Evolutionary conservation across 2,113 vertebrate species (phyloP).

Genomic region (Lophotis ruficrista): DNA sequence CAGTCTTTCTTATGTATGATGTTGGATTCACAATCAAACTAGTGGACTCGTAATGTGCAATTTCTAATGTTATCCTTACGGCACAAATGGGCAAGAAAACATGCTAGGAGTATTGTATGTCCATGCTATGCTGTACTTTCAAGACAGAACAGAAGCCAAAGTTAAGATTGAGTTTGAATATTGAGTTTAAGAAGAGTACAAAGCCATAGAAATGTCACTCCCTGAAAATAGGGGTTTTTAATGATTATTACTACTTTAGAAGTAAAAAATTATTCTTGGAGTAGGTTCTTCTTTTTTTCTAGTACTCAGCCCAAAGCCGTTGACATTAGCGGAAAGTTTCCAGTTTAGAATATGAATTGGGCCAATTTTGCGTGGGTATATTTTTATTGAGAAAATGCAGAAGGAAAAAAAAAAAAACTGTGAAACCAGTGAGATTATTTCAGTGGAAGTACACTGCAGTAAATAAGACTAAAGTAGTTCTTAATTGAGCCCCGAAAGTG

Average conservation of each 20-base stretch:
- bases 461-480: background rate
- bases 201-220: background rate
- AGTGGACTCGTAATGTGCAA: background rate
- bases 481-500: background rate
- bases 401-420: background rate
- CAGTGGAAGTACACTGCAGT: background rate
- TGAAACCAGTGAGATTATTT: background rate
- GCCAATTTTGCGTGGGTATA: fast-evolving
- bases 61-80: background rate
- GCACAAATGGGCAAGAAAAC: background rate
- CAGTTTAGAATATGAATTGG: background rate
- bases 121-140: background rate
- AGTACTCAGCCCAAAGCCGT: background rate
- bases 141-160: background rate
- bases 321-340: background rate
- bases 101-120: background rate
- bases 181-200: background rate
- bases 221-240: background rate
- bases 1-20: background rate
- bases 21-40: background rate
- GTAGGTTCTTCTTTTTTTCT: background rate
- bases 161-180: background rate
- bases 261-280: background rate
- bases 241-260: background rate
- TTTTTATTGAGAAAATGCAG: background rate